Percentiles rank a stretch among this genome's conserved stretches.
These are phyloP conservation scores for Dichetophora obliterata DNA, from an alignment of 2,888 invertebrate genomes.

Conservation along the genomic window DNA sequence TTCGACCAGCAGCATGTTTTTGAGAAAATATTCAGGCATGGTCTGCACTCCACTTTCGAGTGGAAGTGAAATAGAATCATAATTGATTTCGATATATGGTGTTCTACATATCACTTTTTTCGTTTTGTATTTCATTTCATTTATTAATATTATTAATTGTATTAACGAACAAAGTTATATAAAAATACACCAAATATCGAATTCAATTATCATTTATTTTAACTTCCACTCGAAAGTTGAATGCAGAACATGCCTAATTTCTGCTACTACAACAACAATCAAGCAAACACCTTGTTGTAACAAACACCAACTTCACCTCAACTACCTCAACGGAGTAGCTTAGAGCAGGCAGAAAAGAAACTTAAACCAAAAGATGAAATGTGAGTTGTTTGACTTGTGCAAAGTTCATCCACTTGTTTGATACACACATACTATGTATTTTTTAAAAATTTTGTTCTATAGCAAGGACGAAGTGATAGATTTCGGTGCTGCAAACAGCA, in stretches of 20 bases:
- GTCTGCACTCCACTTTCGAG: too few relatives aligned
- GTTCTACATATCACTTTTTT: too few relatives aligned
- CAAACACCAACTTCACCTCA: conserved; percentile 2
- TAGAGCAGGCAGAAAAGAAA: conserved; percentile 46
- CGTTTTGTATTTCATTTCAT: too few relatives aligned
- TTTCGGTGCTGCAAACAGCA: not conserved
- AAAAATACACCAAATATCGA: too few relatives aligned
- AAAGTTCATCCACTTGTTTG: not conserved
- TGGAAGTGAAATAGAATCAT: too few relatives aligned
- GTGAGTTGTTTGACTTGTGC: conserved; percentile 48
- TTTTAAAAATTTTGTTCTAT: conserved; percentile 11
- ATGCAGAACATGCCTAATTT: too few relatives aligned
- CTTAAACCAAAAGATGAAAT: conserved; percentile 56
- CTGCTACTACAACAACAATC: not conserved
- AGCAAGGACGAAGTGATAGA: conserved; percentile 62
- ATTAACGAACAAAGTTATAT: too few relatives aligned
- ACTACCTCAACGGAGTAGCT: conserved; percentile 19
- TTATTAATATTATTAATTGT: too few relatives aligned
- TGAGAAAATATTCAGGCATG: conserved; percentile 41
- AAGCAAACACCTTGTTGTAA: not conserved
- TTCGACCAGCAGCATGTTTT: conserved; percentile 13
- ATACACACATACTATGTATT: not conserved
- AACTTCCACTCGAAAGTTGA: too few relatives aligned
- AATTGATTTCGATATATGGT: too few relatives aligned
- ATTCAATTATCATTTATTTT: too few relatives aligned